Conservation (phyloP, 2,797 vertebrate species). For the Sebastes iracundus region DNA sequence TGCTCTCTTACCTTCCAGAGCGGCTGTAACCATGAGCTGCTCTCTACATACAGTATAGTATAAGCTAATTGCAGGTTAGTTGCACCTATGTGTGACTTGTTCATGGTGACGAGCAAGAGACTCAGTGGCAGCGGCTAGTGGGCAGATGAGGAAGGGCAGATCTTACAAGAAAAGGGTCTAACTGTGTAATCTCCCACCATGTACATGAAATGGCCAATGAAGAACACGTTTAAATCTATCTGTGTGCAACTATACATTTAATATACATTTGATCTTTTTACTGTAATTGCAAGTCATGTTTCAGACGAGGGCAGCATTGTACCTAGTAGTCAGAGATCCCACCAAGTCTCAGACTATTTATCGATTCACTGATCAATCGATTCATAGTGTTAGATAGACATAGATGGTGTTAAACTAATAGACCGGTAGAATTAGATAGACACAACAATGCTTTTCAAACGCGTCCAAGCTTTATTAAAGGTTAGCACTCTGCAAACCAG, state of each 20-base stretch:
- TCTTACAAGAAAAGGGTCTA: not conserved
- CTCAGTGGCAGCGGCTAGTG: not conserved
- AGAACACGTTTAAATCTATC: too few species aligned
- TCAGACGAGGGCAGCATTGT: not conserved
- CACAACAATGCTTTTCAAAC: not conserved
- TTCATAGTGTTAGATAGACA: not conserved
- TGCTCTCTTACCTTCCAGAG: not conserved
- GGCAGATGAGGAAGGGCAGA: not conserved
- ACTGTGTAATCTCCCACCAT: not conserved
- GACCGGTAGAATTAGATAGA: not conserved
- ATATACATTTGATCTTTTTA: too few species aligned
- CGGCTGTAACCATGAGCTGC: not conserved
- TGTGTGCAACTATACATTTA: too few species aligned
- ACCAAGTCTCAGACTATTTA: not conserved
- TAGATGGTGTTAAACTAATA: not conserved
- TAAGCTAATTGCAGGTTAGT: not conserved
- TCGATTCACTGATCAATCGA: not conserved
- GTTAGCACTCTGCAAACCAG: not conserved
- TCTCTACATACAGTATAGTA: too few species aligned
- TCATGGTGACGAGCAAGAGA: not conserved
- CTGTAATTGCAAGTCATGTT: not conserved
- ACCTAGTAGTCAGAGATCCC: not conserved
- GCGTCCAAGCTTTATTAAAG: not conserved
- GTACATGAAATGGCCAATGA: not conserved
- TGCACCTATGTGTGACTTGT: not conserved